Evolutionary conservation across 2,797 vertebrate genomes (phyloP).

Genomic region (Pangasius sanitwongsei): DNA sequence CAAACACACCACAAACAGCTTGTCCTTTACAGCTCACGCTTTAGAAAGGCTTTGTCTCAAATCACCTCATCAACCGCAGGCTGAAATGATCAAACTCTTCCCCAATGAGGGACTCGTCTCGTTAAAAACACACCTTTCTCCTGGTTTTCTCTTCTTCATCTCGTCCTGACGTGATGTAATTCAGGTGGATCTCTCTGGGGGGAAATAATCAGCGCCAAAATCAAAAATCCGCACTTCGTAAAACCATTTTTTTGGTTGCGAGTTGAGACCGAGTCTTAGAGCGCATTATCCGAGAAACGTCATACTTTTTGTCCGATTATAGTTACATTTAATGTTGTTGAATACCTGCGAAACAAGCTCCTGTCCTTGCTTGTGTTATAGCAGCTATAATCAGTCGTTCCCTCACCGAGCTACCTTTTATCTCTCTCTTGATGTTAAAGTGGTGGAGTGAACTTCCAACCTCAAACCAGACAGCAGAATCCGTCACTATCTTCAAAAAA

Average conservation of each 20-base stretch:
- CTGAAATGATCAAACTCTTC: constrained; percentile 48
- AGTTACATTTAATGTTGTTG: neutral
- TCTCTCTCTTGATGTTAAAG: too few relatives aligned
- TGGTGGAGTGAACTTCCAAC: too few relatives aligned
- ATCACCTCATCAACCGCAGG: neutral
- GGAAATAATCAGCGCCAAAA: neutral
- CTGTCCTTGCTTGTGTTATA: neutral
- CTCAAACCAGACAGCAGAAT: too few relatives aligned
- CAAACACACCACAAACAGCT: constrained; percentile 23
- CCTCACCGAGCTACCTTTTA: neutral
- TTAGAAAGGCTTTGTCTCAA: neutral
- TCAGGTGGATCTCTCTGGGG: neutral
- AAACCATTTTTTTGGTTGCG: neutral
- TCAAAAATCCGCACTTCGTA: neutral
- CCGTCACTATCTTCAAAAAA: too few relatives aligned
- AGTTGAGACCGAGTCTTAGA: neutral
- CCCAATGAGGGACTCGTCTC: neutral
- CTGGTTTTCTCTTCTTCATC: neutral
- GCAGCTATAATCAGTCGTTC: neutral
- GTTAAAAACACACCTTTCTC: neutral
- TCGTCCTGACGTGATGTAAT: neutral
- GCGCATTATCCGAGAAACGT: neutral
- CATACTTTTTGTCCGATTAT: neutral
- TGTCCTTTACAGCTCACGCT: constrained; percentile 9
- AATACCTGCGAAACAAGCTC: neutral